phyloP scores from a whole-genome alignment of 2,888 invertebrate genomes.

The Caenorhabditis sp. region DNA sequence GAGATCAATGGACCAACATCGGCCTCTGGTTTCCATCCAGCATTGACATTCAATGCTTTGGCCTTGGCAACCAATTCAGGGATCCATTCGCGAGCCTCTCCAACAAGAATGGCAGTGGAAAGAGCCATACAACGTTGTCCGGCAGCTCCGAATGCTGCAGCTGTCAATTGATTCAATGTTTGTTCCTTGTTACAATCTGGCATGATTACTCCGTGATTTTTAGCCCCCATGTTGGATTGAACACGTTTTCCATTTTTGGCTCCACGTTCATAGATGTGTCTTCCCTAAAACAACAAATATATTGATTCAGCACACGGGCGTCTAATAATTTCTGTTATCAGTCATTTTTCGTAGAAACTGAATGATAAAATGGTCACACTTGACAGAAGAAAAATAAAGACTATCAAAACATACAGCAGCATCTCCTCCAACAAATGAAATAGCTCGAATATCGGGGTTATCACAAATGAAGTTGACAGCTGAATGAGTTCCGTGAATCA shows the following conservation, averaged over 20 bases:
- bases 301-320: too few relatives aligned
- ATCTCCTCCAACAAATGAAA: slow-evolving; percentile 98
- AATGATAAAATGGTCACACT: too few relatives aligned
- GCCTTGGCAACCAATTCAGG: slow-evolving; percentile 84
- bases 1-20: slow-evolving; percentile 88
- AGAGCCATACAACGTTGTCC: slow-evolving; percentile 99
- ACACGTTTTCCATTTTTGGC: slow-evolving; percentile 91
- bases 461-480: slow-evolving; percentile 97
- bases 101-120: slow-evolving; percentile 86
- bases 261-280: slow-evolving; percentile 91
- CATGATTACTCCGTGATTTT: slow-evolving; percentile 96
- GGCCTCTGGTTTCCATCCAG: slow-evolving; percentile 76
- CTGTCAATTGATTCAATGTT: slow-evolving; percentile 85
- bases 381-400: too few relatives aligned
- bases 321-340: too few relatives aligned
- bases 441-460: slow-evolving; percentile 90
- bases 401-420: slow-evolving; percentile 82
- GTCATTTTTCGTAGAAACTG: too few relatives aligned
- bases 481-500: slow-evolving; percentile 91
- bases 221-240: slow-evolving; percentile 98
- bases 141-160: slow-evolving; percentile 98
- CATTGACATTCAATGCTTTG: slow-evolving; percentile 86
- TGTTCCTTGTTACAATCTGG: slow-evolving; percentile 97
- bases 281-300: slow-evolving; percentile 75
- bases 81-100: slow-evolving; percentile 90